Percentiles rank a stretch among this genome's conserved stretches.
phyloP scores from a whole-genome alignment of 2,113 vertebrate genomes.

The Misgurnus mizolepis region DNA sequence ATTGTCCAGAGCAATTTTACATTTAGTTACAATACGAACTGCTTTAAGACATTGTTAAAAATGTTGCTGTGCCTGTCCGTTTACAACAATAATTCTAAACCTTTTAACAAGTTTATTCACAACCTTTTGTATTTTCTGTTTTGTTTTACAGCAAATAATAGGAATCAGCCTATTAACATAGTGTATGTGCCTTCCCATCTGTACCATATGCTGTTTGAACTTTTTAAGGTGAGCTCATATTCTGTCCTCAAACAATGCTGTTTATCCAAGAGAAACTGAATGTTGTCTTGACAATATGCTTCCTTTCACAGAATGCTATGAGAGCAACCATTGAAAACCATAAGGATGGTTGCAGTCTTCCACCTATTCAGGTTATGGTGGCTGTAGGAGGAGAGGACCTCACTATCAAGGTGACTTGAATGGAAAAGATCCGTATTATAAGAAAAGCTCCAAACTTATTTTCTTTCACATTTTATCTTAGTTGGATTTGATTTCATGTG shows the following conservation, averaged over 20 bases:
- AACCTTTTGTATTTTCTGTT: constrained; percentile 19
- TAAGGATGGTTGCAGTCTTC: constrained; percentile 76
- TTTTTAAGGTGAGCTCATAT: constrained; percentile 85
- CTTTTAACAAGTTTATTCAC: too few relatives aligned
- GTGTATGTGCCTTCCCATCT: constrained; percentile 94
- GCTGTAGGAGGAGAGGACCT: constrained; percentile 90
- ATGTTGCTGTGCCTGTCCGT: too few relatives aligned
- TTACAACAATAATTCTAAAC: too few relatives aligned
- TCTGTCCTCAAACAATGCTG: not conserved
- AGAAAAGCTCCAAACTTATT: too few relatives aligned
- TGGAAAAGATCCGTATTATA: too few relatives aligned
- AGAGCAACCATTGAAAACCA: constrained; percentile 90
- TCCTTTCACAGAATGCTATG: constrained; percentile 86
- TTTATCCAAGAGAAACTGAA: constrained; percentile 5
- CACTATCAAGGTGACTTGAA: constrained; percentile 83
- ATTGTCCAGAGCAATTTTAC: not conserved
- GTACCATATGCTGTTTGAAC: constrained; percentile 96
- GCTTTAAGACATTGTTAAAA: too few relatives aligned
- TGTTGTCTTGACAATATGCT: constrained; percentile 32
- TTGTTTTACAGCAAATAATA: constrained; percentile 70
- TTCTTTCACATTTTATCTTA: too few relatives aligned
- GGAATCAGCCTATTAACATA: constrained; percentile 79
- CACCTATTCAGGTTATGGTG: constrained; percentile 84
- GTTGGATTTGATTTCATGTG: too few relatives aligned
- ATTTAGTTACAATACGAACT: too few relatives aligned